These are phyloP conservation scores for Gallinago jamesoni DNA, from an alignment of 2,113 vertebrate species.

Conservation along the genomic window DNA sequence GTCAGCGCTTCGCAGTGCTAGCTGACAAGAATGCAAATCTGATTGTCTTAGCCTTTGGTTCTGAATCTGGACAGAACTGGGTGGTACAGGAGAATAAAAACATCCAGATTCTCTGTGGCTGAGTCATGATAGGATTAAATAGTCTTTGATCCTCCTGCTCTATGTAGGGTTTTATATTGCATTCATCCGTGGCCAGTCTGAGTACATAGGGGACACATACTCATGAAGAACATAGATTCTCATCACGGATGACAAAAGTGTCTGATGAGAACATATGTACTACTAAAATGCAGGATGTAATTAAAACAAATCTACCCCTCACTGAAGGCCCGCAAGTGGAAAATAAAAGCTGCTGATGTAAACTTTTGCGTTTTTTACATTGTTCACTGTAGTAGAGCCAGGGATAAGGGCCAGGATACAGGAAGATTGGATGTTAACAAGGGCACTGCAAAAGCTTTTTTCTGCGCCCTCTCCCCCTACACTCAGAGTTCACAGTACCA, in stretches of 20 bases:
- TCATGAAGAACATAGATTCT: not conserved
- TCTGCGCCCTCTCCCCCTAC: no score
- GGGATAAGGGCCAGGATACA: not conserved
- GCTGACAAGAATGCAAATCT: not conserved
- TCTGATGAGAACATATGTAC: not conserved
- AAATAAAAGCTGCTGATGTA: not conserved
- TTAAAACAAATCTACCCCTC: not conserved
- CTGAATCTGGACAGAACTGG: not conserved
- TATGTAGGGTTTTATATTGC: not conserved
- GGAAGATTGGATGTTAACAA: not conserved
- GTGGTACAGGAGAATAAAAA: not conserved
- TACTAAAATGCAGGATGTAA: not conserved
- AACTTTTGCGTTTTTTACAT: not conserved
- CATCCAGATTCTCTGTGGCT: not conserved
- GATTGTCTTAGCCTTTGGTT: not conserved
- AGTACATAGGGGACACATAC: not conserved
- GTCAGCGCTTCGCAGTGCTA: not conserved
- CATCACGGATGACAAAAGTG: not conserved
- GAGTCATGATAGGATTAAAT: not conserved
- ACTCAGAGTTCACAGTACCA: not conserved
- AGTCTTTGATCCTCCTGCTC: not conserved
- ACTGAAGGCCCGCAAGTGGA: not conserved
- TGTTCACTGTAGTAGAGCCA: not conserved
- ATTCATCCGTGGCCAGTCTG: not conserved
- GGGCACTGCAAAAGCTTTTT: not conserved